Percentiles rank a stretch among this genome's conserved stretches.
Evolutionary conservation across 1,140 invertebrate species (phyloP).

Genomic region (Nasonia giraulti): DNA sequence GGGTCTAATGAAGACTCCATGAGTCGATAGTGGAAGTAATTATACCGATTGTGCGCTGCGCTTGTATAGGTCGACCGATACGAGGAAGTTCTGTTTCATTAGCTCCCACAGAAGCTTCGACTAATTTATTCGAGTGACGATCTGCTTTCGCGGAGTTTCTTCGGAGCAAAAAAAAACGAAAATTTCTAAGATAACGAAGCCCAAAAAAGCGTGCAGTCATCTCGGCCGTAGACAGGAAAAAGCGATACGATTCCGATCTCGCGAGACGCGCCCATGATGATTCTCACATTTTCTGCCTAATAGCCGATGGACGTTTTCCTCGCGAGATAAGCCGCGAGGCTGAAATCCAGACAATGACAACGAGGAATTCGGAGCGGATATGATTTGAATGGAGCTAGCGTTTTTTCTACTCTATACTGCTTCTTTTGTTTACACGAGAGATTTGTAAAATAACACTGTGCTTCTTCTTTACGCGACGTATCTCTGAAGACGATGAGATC

Average conservation of each 20-base stretch:
- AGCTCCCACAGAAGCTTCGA: too few species aligned
- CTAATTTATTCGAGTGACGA: too few species aligned
- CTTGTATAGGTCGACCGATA: too few species aligned
- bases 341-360: conserved; percentile 2
- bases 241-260: background rate
- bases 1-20: background rate
- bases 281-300: background rate
- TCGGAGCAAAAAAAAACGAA: background rate
- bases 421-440: background rate
- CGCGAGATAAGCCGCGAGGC: background rate
- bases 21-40: background rate
- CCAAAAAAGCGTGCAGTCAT: background rate
- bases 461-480: background rate
- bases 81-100: too few species aligned
- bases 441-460: background rate
- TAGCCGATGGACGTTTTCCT: background rate
- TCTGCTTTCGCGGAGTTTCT: background rate
- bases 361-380: background rate
- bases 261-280: background rate
- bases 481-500: background rate
- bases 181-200: background rate
- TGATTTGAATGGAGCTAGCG: background rate
- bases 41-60: too few species aligned
- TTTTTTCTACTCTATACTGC: background rate
- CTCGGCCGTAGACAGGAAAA: background rate